phyloP scores from a whole-genome alignment of 2,888 invertebrate genomes.

The Cistogaster globosa region DNA sequence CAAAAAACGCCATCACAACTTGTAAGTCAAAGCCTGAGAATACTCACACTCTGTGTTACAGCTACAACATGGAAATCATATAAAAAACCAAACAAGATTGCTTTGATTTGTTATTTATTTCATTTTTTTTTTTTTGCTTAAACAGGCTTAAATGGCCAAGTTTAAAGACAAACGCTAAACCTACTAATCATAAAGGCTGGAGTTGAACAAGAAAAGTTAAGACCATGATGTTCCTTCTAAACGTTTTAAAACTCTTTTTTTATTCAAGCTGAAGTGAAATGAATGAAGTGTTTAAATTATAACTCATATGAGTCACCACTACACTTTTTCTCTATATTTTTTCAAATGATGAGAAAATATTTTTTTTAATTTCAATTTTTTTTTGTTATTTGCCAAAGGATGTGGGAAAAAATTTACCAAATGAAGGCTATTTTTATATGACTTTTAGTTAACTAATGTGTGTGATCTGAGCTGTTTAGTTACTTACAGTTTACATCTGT shows the following conservation, averaged over 20 bases:
- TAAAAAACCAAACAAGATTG: slow-evolving; percentile 37
- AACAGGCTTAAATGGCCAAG: slow-evolving; percentile 45
- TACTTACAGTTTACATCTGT: background rate
- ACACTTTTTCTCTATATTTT: background rate
- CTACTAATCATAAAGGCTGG: slow-evolving; percentile 9
- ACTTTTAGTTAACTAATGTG: slow-evolving; percentile 22
- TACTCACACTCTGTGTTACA: slow-evolving; percentile 31
- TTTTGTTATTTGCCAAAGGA: slow-evolving; percentile 22
- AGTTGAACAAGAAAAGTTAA: slow-evolving; percentile 1
- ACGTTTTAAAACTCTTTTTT: background rate
- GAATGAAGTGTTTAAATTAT: slow-evolving; percentile 65
- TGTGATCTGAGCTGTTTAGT: background rate
- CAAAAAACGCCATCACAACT: slow-evolving; percentile 26
- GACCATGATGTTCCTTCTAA: slow-evolving; percentile 17
- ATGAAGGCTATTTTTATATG: slow-evolving; percentile 11
- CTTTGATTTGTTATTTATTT: background rate
- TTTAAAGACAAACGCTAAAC: slow-evolving; percentile 22
- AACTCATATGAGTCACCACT: slow-evolving; percentile 47
- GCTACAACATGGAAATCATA: slow-evolving; percentile 34
- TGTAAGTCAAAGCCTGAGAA: slow-evolving; percentile 35
- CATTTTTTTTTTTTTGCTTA: slow-evolving; percentile 18
- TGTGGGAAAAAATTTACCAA: slow-evolving; percentile 45
- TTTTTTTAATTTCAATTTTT: background rate
- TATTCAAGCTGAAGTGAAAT: slow-evolving; percentile 61
- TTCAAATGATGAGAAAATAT: slow-evolving; percentile 28